A percentile compares a stretch with the other conserved stretches of the same genome.
phyloP scores from a whole-genome alignment of 2,113 vertebrate genomes.

The Sclerurus mexicanus region DNA sequence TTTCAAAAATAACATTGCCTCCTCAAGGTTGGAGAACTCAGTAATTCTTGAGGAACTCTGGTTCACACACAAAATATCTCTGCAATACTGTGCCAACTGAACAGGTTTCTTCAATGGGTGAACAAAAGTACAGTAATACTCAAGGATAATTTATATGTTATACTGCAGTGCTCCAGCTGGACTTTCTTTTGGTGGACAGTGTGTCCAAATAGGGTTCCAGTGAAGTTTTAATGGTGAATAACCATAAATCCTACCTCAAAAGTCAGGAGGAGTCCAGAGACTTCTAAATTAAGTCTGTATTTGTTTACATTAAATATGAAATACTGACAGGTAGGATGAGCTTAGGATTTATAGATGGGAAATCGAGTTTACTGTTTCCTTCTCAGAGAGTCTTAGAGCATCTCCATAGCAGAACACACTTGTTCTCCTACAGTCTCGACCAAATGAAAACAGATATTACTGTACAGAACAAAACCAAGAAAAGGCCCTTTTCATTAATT shows the following conservation, averaged over 20 bases:
- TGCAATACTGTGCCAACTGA: background rate
- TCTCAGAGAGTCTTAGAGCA: background rate
- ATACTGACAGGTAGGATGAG: background rate
- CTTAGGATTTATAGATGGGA: background rate
- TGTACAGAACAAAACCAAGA: background rate
- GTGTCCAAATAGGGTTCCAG: background rate
- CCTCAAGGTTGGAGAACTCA: background rate
- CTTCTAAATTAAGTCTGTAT: background rate
- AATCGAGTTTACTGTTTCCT: background rate
- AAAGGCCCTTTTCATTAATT: background rate
- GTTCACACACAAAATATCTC: background rate
- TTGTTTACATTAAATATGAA: background rate
- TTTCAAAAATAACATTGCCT: background rate
- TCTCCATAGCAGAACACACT: background rate
- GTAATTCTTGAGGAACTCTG: background rate
- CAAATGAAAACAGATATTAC: background rate
- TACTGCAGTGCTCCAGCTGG: background rate
- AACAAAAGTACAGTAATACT: background rate
- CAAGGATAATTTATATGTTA: background rate
- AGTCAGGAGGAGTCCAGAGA: background rate
- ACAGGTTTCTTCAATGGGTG: background rate
- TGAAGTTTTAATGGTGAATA: background rate
- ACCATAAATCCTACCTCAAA: background rate
- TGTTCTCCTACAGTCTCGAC: background rate
- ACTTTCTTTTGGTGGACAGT: background rate